Evolutionary conservation across 1,140 invertebrate genomes (phyloP).

Genomic region (Lasioglossum baleicum): DNA sequence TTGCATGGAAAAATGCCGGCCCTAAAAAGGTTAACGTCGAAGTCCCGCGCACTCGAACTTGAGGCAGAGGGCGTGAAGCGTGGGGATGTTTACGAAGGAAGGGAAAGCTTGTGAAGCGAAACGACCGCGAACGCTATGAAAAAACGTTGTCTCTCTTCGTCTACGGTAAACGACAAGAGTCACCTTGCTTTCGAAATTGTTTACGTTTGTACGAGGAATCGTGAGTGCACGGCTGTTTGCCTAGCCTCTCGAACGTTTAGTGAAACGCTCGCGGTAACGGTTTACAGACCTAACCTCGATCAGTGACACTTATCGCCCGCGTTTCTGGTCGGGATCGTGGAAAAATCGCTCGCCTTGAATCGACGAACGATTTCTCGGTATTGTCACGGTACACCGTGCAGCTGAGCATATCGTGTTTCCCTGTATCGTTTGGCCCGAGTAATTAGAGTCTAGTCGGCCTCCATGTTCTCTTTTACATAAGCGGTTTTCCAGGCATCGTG

Average conservation of each 20-base stretch:
- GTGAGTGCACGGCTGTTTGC: neutral
- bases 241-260: neutral
- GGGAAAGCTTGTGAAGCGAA: conserved; percentile 42
- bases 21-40: neutral
- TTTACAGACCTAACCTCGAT: conserved; percentile 37
- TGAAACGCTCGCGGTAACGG: neutral
- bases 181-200: neutral
- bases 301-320: conserved; percentile 25
- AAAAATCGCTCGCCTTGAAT: conserved; percentile 12
- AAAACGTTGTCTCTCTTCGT: conserved; percentile 57
- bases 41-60: conserved; percentile 22
- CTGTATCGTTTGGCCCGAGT: neutral
- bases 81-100: conserved; percentile 60
- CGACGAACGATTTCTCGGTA: conserved; percentile 12
- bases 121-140: conserved; percentile 57
- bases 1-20: too few relatives aligned
- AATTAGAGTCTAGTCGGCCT: conserved; percentile 23
- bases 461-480: conserved; percentile 39
- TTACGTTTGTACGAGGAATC: neutral
- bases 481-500: neutral
- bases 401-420: conserved; percentile 18
- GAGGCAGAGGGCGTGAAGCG: conserved; percentile 57
- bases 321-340: neutral
- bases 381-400: conserved; percentile 2
- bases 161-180: conserved; percentile 53